phyloP scores from a whole-genome alignment of 2,113 vertebrate genomes.

The Trochalopteron elliotii region DNA sequence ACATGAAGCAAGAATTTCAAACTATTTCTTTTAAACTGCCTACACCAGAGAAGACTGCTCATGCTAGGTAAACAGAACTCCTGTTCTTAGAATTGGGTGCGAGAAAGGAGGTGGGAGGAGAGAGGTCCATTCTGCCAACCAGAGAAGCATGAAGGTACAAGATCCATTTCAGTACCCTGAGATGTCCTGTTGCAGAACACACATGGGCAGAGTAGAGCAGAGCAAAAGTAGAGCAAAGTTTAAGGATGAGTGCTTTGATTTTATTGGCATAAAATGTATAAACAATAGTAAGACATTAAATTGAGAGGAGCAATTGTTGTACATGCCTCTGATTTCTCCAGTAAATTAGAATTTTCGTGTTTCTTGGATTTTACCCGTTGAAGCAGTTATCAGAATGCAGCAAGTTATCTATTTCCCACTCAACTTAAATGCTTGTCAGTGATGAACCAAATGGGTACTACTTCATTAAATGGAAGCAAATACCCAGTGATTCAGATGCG shows the following conservation, averaged over 20 bases:
- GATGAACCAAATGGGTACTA: background rate
- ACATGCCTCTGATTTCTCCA: background rate
- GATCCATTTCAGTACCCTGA: accelerated
- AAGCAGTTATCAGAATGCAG: background rate
- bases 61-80: background rate
- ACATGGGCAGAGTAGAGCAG: background rate
- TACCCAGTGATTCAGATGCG: background rate
- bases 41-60: background rate
- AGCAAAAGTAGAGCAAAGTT: background rate
- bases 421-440: background rate
- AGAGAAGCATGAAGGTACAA: background rate
- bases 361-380: background rate
- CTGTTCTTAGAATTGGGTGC: background rate
- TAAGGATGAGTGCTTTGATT: background rate
- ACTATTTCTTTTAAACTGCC: background rate
- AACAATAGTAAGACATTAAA: background rate
- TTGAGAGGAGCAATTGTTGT: background rate
- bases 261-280: background rate
- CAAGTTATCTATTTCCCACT: background rate
- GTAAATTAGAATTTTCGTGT: background rate
- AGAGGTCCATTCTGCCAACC: background rate
- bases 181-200: background rate
- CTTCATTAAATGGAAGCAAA: background rate
- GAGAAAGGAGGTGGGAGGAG: background rate
- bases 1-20: background rate